Evolutionary conservation across 2,113 vertebrate species (phyloP), one percentile per base, ranked within the genome.

Genomic region (Melanerpes aurifrons): DNA sequence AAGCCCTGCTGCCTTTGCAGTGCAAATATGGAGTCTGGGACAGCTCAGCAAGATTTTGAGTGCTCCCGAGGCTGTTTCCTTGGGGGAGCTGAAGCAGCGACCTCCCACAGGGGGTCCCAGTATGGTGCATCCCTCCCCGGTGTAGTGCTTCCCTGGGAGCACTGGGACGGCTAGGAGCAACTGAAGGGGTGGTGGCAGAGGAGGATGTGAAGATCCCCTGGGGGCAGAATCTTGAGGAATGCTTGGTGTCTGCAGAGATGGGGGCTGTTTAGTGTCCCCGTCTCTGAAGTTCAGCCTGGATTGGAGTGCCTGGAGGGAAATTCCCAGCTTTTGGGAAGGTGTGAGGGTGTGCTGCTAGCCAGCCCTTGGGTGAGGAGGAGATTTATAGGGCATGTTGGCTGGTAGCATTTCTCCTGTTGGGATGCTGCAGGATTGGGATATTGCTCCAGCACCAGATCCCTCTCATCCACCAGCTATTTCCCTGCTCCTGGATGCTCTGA

Each of bases 401-500:
- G 25, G 80, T 15, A n/a, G 47, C 6, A 0, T 50, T 40, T 53
- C 29, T 32, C 20, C 0, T 0, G 3, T 19, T 26, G 45, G 80
- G 83, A 28, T 76, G 37, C 20, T 75, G 29, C 3, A 10, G 54
- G 68, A 31, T 43, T 72, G 45, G 71, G 72, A 29, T 2, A 2
- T 66, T 0, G 1, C 56, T 88, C 45, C 0, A 2, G 35, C 29
- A 8, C 26, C 6, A 1, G 66, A 7, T 74, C 70, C 47, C 21
- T 28, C 32, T 80, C 48, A 48, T 59, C 72, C 4, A 1, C 74
- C 43, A 71, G 31, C 35, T 6, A 7, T 3, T 63, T 63, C 6
- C n/a, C 61, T 6, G 2, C 8, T 69, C 43, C 54, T 1, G 10
- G 0, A 43, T 26, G 69, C 1, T 22, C 18, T 0, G 1, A 29